Evolutionary conservation across 2,113 vertebrate genomes (phyloP).

Genomic region (Himantopus leucocephalus): DNA sequence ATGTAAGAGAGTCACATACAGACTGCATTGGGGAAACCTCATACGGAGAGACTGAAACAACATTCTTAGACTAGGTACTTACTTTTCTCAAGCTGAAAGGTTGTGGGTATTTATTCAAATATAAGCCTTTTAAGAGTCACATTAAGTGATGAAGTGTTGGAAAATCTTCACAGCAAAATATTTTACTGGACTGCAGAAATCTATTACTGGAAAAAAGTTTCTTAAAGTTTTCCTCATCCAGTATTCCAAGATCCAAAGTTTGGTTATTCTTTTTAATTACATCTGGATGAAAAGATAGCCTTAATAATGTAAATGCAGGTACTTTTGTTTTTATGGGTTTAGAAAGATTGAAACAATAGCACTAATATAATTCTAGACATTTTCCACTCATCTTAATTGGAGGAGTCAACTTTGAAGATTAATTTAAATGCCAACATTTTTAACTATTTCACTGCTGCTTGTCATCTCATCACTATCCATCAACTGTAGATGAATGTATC

Average conservation of each 20-base stretch:
- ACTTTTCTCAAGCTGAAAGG: background rate
- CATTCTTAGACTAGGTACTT: background rate
- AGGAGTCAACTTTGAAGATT: slow-evolving; percentile 24
- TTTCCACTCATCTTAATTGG: background rate
- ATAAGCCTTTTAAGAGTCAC: background rate
- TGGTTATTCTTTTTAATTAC: background rate
- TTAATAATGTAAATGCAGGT: background rate
- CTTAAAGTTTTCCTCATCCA: background rate
- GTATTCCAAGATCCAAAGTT: background rate
- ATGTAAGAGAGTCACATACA: background rate
- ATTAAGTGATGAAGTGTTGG: background rate
- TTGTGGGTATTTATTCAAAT: background rate
- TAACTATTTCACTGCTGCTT: slow-evolving; percentile 43
- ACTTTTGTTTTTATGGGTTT: background rate
- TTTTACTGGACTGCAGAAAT: background rate
- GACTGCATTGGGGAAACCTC: background rate
- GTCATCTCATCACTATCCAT: background rate
- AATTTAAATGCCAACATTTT: slow-evolving; percentile 29
- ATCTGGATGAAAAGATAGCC: background rate
- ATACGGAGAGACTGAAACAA: background rate
- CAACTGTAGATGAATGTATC: background rate
- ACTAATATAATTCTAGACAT: slow-evolving; percentile 4
- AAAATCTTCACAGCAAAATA: background rate
- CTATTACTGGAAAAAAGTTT: background rate
- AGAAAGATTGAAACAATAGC: background rate